Evolutionary conservation across 2,888 invertebrate genomes (phyloP), one percentile per base, ranked within the genome.

Genomic region (Marronus borbonicus): DNA sequence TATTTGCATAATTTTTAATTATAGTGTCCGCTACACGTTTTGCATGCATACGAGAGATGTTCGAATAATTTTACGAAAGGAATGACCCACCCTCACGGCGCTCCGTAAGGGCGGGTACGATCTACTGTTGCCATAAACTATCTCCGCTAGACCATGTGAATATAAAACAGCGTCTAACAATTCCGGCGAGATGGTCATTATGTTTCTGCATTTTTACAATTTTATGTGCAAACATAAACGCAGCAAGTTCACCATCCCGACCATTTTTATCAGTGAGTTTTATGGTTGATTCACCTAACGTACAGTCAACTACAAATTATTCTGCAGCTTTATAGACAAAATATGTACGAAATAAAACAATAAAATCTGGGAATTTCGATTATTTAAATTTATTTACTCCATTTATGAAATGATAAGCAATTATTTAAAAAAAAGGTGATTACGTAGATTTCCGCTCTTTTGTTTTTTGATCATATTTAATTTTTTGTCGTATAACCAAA

Each of bases 1-100:
- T 60, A 60, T 72, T 72, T 72, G 72, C 72, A 72, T 72, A 72
- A 72, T 58, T 20, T 58, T 36, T 36, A 60, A 17, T 60, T 72
- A 39, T 44, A 58, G 36, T 58, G 39, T 28, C 7, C 20, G 20
- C 24, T 60, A 12, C 72, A 52, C 20, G 58, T 55, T 58, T 39
- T 20, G 72, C 72, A 72, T 72, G 31, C 17, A 20, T 39, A 39
- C 39, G 14, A n/a, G 39, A 52, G 55, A 24, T 44, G 17, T 36
- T 28, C 17, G 58, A 58, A 60, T 20, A 72, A 39, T 44, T 72
- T 60, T 60, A 49, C 44, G 28, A 68, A 49, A 44, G 44, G 36
- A 17, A 55, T 55, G 3, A 36, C 39, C 36, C 17, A 58, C 24
- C 28, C 24, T 24, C 12, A 20, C 28, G 60, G 50, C 31, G 31